Percentiles rank a stretch among this genome's conserved stretches.
These are phyloP conservation scores for Gymnoscelis rufifasciata DNA, from an alignment of 2,888 invertebrate genomes.

Conservation along the genomic window DNA sequence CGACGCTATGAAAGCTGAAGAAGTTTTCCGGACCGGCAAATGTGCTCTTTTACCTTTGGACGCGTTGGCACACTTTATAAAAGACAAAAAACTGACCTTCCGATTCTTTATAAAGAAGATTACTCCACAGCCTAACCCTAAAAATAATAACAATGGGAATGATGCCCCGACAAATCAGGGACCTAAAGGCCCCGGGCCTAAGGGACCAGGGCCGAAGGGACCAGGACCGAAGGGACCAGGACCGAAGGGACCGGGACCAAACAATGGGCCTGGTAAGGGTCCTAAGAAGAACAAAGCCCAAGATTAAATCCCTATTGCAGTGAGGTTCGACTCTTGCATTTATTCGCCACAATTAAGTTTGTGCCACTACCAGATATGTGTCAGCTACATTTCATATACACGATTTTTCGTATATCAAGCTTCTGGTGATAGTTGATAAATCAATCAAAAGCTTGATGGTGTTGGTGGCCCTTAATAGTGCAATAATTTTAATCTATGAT, in stretches of 20 bases:
- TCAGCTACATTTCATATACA: too few species aligned
- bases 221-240: conserved; percentile 20
- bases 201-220: conserved; percentile 36
- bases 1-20: conserved; percentile 56
- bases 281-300: conserved; percentile 13
- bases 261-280: conserved; percentile 17
- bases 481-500: too few species aligned
- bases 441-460: too few species aligned
- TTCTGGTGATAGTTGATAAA: too few species aligned
- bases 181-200: conserved; percentile 26
- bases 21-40: conserved; percentile 54
- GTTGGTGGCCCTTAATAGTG: too few species aligned
- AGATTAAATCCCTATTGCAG: conserved; percentile 3
- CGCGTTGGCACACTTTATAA: conserved; percentile 49
- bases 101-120: conserved; percentile 49
- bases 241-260: conserved; percentile 18
- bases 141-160: conserved; percentile 17
- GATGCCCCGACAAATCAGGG: conserved; percentile 24
- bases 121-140: conserved; percentile 13
- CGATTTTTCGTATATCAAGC: too few species aligned
- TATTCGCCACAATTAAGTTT: too few species aligned
- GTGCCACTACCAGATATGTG: too few species aligned
- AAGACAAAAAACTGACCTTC: conserved; percentile 51
- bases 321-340: background rate
- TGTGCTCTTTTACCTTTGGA: conserved; percentile 59